A percentile compares a stretch with the other conserved stretches of the same genome.
Conservation (phyloP, 2,888 invertebrate species). For the Cynaeus angustus region DNA sequence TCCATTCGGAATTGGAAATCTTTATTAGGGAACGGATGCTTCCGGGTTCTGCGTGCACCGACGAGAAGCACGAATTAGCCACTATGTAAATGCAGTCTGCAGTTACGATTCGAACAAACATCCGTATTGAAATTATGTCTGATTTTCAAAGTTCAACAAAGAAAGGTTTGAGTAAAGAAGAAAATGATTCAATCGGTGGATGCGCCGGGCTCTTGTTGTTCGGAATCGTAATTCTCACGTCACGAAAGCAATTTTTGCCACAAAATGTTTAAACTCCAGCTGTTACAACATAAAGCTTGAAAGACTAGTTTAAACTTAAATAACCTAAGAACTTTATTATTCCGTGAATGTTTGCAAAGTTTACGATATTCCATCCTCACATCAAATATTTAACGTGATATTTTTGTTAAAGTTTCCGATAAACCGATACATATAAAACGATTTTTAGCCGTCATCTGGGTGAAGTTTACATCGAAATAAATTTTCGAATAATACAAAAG, state of each 20-base stretch:
- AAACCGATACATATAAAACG: conserved; percentile 38
- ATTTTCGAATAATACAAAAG: conserved; percentile 32
- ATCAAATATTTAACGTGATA: conserved; percentile 41
- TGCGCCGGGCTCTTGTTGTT: no score
- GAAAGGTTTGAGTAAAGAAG: no score
- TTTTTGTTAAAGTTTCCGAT: conserved; percentile 31
- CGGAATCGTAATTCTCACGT: no score
- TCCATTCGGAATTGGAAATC: neutral
- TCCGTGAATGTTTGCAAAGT: conserved; percentile 2
- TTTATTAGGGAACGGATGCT: neutral
- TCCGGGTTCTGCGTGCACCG: neutral
- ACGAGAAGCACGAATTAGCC: neutral
- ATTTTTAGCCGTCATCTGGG: conserved; percentile 30
- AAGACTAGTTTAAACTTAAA: conserved; percentile 16
- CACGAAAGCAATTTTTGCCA: neutral
- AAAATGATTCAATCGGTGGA: no score
- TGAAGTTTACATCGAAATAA: conserved; percentile 40
- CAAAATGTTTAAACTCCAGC: conserved; percentile 3
- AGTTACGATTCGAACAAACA: neutral
- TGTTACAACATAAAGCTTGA: neutral
- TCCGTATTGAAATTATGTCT: no score
- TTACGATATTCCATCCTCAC: neutral
- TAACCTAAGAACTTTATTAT: conserved; percentile 7
- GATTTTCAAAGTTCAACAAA: no score
- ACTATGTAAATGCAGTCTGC: neutral